Evolutionary conservation across 1,140 invertebrate species (phyloP).

Genomic region (Pemphigus obesinymphae): DNA sequence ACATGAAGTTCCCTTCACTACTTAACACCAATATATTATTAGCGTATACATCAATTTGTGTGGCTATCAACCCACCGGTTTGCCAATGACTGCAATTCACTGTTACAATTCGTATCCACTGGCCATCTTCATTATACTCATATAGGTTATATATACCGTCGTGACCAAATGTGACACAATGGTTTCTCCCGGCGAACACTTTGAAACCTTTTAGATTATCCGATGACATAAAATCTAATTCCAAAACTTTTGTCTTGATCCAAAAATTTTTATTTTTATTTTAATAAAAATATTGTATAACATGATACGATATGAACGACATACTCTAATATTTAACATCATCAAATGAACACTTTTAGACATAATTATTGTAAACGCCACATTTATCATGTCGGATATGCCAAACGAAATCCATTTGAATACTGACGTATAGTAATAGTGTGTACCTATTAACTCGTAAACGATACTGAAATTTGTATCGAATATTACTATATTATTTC

Average conservation of each 20-base stretch:
- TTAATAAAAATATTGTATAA: not conserved
- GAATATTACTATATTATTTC: conserved; percentile 15
- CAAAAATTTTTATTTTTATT: not conserved
- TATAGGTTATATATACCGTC: conserved; percentile 14
- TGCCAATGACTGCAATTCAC: conserved; percentile 20
- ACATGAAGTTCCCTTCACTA: conserved; percentile 30
- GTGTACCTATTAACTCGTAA: not conserved
- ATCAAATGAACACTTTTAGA: not conserved
- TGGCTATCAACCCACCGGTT: conserved; percentile 10
- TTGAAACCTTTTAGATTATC: not conserved
- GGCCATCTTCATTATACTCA: not conserved
- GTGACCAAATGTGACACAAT: conserved; percentile 2
- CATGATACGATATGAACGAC: not conserved
- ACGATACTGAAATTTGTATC: not conserved
- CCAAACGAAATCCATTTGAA: not conserved
- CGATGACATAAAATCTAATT: not conserved
- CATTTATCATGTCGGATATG: not conserved
- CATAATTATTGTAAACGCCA: not conserved
- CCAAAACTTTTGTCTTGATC: not conserved
- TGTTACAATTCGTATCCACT: conserved; percentile 3
- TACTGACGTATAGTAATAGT: not conserved
- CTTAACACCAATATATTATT: conserved; percentile 33
- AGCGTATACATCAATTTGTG: not conserved
- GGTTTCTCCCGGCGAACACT: not conserved
- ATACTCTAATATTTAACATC: not conserved